phyloP scores from a whole-genome alignment of 2,113 vertebrate species.

The Anhinga rufa region DNA sequence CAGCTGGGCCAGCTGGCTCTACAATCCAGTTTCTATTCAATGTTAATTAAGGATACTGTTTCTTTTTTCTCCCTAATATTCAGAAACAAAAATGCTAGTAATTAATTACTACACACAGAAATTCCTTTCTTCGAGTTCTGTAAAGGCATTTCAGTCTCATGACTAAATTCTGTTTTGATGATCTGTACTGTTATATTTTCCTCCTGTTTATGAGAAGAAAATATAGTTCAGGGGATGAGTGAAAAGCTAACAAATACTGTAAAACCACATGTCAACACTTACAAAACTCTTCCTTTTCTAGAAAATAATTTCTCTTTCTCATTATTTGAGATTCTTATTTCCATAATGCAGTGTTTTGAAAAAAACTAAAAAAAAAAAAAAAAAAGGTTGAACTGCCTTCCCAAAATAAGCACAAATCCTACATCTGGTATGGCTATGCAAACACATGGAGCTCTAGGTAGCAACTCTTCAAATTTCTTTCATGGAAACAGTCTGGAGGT shows the following conservation, averaged over 20 bases:
- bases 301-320: not conserved
- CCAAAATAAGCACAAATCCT: not conserved
- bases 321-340: not conserved
- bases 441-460: not conserved
- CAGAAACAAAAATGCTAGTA: not conserved
- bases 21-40: not conserved
- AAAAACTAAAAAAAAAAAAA: not conserved
- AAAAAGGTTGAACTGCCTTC: not conserved
- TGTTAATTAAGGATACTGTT: not conserved
- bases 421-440: not conserved
- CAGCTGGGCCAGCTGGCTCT: slow-evolving; percentile 35
- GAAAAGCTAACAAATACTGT: not conserved
- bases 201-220: not conserved
- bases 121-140: not conserved
- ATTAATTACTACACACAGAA: not conserved
- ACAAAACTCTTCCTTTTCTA: not conserved
- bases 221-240: not conserved
- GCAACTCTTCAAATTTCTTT: not conserved
- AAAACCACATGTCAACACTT: not conserved
- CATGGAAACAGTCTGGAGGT: not conserved
- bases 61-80: not conserved
- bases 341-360: not conserved
- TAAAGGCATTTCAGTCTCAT: not conserved
- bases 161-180: not conserved
- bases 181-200: not conserved